A percentile compares a stretch with the other conserved stretches of the same genome.
Conservation (phyloP, 2,797 vertebrate species). For the Pipistrellus nathusii region DNA sequence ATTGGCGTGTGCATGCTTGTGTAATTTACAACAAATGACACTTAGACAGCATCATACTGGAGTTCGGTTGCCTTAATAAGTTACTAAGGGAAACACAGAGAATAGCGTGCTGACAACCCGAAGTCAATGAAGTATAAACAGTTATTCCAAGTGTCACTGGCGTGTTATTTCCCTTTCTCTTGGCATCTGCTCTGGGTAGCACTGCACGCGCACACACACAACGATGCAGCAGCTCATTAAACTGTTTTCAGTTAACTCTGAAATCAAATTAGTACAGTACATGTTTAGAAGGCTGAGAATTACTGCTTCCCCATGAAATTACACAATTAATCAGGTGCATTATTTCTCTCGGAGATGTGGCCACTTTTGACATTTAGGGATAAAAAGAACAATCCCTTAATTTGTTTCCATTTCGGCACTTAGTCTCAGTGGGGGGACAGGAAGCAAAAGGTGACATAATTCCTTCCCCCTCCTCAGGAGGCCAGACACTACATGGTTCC, state of each 20-base stretch:
- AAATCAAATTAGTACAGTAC: slow-evolving; percentile 79
- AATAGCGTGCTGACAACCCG: slow-evolving; percentile 82
- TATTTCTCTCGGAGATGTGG: slow-evolving; percentile 54
- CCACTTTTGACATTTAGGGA: slow-evolving; percentile 67
- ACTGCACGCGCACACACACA: slow-evolving; percentile 11
- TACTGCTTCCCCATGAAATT: slow-evolving; percentile 70
- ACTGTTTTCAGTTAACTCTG: slow-evolving; percentile 81
- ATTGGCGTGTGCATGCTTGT: slow-evolving; percentile 50
- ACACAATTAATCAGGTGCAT: slow-evolving; percentile 56
- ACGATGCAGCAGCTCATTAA: slow-evolving; percentile 83
- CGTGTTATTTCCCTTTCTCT: slow-evolving; percentile 78
- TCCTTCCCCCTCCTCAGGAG: neutral
- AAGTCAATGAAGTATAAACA: slow-evolving; percentile 84
- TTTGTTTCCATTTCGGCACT: slow-evolving; percentile 3
- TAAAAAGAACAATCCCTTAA: slow-evolving; percentile 58
- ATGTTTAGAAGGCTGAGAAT: slow-evolving; percentile 74
- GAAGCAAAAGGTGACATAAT: slow-evolving; percentile 62
- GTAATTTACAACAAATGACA: slow-evolving; percentile 69
- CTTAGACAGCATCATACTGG: slow-evolving; percentile 52
- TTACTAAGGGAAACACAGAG: slow-evolving; percentile 74
- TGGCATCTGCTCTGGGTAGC: slow-evolving; percentile 83
- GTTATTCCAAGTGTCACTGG: slow-evolving; percentile 84
- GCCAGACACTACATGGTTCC: slow-evolving; percentile 46
- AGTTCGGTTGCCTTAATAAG: slow-evolving; percentile 77
- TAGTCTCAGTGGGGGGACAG: slow-evolving; percentile 52